These are phyloP conservation scores for Myotis planiceps DNA, from an alignment of 2,797 vertebrate species.

Conservation along the genomic window DNA sequence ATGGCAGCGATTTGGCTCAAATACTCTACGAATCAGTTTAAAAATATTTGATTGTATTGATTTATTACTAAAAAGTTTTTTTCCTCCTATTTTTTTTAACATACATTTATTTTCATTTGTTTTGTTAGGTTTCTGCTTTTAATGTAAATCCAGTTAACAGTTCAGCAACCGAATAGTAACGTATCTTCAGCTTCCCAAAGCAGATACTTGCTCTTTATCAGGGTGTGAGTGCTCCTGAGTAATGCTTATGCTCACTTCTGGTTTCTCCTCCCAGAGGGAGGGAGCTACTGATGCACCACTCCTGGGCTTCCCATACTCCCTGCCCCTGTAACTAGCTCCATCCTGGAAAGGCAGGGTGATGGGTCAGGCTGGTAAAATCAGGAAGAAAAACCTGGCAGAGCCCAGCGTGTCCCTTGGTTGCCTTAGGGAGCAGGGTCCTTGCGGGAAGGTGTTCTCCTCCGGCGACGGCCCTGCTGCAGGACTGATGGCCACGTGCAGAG, in stretches of 20 bases:
- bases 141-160: neutral
- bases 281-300: neutral
- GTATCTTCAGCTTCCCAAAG: neutral
- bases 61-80: constrained; percentile 58
- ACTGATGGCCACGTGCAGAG: neutral
- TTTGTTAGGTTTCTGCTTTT: neutral
- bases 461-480: too few relatives aligned
- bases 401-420: neutral
- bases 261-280: neutral
- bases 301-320: neutral
- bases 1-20: neutral
- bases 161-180: neutral
- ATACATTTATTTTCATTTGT: constrained; percentile 68
- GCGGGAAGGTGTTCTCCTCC: neutral
- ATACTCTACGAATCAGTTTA: constrained; percentile 46
- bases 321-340: neutral
- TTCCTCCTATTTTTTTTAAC: constrained; percentile 54
- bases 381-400: neutral
- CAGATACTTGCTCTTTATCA: neutral
- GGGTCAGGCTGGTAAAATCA: neutral
- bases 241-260: neutral
- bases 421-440: neutral
- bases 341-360: neutral
- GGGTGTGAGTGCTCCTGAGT: neutral
- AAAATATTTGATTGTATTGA: constrained; percentile 56